phyloP scores from a whole-genome alignment of 2,888 invertebrate genomes.

The Spodoptera exigua region DNA sequence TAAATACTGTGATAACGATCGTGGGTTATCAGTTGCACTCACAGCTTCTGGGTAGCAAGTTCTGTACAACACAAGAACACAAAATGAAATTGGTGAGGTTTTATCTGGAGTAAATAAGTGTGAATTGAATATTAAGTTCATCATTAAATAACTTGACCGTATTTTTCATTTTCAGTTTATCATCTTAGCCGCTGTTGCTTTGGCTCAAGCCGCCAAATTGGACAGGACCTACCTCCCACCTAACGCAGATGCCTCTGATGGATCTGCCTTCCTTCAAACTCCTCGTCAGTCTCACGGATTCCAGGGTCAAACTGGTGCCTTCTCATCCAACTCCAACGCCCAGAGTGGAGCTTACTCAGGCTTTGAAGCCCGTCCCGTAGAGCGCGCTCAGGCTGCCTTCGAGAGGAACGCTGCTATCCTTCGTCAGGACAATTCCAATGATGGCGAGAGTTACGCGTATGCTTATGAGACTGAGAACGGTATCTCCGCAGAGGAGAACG shows the following conservation, averaged over 20 bases:
- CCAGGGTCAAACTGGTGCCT: conserved; percentile 41
- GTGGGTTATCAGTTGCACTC: conserved; percentile 76
- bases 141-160: no score
- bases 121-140: no score
- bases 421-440: conserved; percentile 77
- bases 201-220: conserved; percentile 75
- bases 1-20: conserved; percentile 77
- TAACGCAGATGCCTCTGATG: conserved; percentile 53
- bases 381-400: conserved; percentile 78
- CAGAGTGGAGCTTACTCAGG: conserved; percentile 56
- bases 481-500: conserved; percentile 80
- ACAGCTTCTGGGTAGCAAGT: conserved; percentile 63
- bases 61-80: conserved; percentile 62
- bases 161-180: conserved; percentile 70
- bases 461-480: conserved; percentile 84
- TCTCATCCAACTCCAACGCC: conserved; percentile 33
- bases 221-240: conserved; percentile 81
- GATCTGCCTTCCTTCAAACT: conserved; percentile 40
- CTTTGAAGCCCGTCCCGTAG: conserved; percentile 62
- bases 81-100: conserved; percentile 78
- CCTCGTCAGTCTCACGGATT: conserved; percentile 45
- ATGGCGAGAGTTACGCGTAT: conserved; percentile 79
- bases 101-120: no score
- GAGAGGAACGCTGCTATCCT: conserved; percentile 83
- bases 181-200: conserved; percentile 68